Conservation (phyloP, 2,113 vertebrate species). For the Phylloscopus trochiloides region DNA sequence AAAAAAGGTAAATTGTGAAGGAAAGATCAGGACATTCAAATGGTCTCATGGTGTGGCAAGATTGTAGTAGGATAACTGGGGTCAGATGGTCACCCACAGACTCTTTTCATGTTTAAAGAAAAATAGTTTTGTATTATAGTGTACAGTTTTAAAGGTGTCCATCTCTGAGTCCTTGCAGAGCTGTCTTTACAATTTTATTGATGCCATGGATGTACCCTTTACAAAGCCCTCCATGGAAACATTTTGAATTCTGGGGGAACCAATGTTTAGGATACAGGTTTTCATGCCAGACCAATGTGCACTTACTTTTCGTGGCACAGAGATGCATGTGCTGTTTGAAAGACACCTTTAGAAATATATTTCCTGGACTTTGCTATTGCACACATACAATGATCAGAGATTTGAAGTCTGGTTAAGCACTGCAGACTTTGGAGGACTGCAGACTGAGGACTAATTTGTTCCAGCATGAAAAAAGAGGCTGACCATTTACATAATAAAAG, state of each 20-base stretch:
- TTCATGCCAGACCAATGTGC: neutral
- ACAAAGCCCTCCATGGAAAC: neutral
- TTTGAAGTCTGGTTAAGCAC: neutral
- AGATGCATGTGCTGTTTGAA: neutral
- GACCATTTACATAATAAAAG: conserved; percentile 46
- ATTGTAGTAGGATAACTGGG: neutral
- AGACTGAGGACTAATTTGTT: conserved; percentile 30
- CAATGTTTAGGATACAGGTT: neutral
- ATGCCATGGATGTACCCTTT: neutral
- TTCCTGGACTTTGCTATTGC: neutral
- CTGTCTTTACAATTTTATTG: neutral
- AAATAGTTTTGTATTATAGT: neutral
- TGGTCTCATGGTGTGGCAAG: neutral
- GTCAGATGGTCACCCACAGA: neutral
- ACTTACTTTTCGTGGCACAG: neutral
- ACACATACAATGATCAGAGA: neutral
- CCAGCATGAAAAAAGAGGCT: neutral
- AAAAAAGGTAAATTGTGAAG: neutral
- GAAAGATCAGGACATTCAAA: neutral
- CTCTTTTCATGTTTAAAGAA: neutral
- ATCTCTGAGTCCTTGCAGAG: neutral
- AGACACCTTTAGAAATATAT: neutral
- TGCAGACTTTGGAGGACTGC: neutral
- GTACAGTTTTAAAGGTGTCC: neutral
- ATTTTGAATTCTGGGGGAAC: neutral